These are phyloP conservation scores for Morelia viridis DNA, from an alignment of 2,797 vertebrate genomes.

Conservation along the genomic window DNA sequence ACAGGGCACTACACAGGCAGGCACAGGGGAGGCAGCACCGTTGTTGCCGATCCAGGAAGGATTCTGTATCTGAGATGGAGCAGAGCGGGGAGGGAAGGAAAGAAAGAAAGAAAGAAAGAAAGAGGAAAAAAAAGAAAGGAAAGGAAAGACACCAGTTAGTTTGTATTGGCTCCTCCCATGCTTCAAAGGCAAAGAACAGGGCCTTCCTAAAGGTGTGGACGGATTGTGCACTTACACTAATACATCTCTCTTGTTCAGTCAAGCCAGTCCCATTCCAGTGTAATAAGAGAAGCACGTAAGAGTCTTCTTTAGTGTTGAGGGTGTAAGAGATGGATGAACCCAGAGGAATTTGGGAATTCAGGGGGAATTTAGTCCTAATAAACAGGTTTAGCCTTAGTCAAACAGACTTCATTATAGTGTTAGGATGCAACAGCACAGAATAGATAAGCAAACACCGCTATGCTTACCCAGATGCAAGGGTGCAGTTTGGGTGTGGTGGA, in stretches of 20 bases:
- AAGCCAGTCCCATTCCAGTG: neutral
- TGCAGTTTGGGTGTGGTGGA: neutral
- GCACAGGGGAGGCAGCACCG: slow-evolving; percentile 88
- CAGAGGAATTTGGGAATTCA: neutral
- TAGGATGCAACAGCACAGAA: neutral
- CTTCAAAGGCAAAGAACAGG: neutral
- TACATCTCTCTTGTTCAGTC: neutral
- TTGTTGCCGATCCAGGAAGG: slow-evolving; percentile 94
- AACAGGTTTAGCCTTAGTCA: neutral
- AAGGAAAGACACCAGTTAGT: slow-evolving; percentile 15
- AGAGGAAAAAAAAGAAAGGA: neutral
- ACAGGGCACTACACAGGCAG: slow-evolving; percentile 94
- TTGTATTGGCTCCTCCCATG: accelerated
- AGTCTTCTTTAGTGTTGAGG: neutral
- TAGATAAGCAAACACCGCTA: neutral
- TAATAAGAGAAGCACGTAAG: neutral
- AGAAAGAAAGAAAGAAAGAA: neutral
- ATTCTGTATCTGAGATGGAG: slow-evolving; percentile 88
- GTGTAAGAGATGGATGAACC: neutral
- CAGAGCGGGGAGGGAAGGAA: neutral
- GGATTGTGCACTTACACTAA: neutral
- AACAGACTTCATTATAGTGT: neutral
- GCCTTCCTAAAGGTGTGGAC: neutral
- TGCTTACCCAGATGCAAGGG: neutral
- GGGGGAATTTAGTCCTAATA: neutral